Conservation (phyloP, 35 echinoderm and acorn worm genomes). For the Eucidaris tribuloides region DNA sequence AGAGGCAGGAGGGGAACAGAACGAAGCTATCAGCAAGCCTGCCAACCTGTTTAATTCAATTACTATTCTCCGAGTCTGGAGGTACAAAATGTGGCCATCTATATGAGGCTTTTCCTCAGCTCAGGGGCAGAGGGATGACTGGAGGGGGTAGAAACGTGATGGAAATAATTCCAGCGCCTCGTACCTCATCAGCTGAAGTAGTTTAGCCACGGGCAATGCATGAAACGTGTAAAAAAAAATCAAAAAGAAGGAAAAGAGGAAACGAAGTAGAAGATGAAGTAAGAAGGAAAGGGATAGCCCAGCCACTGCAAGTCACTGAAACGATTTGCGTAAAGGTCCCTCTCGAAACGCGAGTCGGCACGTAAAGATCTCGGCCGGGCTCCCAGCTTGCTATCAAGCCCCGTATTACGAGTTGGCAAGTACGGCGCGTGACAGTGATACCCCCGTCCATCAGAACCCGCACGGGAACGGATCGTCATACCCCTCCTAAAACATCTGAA, state of each 20-base stretch:
- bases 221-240: not conserved
- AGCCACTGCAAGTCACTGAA: not conserved
- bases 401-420: no score
- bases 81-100: no score
- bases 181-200: slow-evolving; percentile 30
- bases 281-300: slow-evolving; percentile 7
- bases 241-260: not conserved
- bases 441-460: no score
- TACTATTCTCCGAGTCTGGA: no score
- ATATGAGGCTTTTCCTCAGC: no score
- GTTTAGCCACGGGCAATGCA: slow-evolving; percentile 22
- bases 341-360: slow-evolving; percentile 3
- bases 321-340: slow-evolving; percentile 8
- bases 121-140: no score
- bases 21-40: not conserved
- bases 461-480: no score
- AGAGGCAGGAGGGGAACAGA: not conserved
- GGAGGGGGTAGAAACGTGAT: not conserved
- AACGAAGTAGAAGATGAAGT: slow-evolving; percentile 8
- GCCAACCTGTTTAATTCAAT: no score
- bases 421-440: no score
- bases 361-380: not conserved
- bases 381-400: no score
- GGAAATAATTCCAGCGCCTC: slow-evolving; percentile 28
- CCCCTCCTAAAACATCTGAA: no score